A percentile compares a stretch with the other conserved stretches of the same genome.
Conservation (phyloP, 1,140 invertebrate genomes). For the Sipha flava region DNA sequence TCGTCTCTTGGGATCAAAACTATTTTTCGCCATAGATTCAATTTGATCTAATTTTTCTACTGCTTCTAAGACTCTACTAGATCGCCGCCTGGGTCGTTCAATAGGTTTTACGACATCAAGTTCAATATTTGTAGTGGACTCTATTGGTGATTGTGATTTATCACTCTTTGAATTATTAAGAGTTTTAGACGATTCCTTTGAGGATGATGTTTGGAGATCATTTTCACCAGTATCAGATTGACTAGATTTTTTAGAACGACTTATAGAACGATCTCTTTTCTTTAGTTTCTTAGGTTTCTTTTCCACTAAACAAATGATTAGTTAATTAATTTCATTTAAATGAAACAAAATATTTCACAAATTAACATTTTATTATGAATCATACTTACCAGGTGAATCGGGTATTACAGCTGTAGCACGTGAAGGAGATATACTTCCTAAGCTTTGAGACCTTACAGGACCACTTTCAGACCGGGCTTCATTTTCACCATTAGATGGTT, state of each 20-base stretch:
- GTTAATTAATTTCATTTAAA: neutral
- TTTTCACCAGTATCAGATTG: neutral
- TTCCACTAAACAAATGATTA: slow-evolving; percentile 1
- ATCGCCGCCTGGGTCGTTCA: neutral
- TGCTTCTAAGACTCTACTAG: slow-evolving; percentile 22
- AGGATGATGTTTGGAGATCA: neutral
- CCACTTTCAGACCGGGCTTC: slow-evolving; percentile 35
- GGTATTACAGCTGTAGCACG: slow-evolving; percentile 41
- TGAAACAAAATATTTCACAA: neutral
- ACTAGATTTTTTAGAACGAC: slow-evolving; percentile 28
- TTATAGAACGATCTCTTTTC: slow-evolving; percentile 28
- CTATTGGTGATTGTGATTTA: neutral
- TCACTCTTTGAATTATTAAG: slow-evolving; percentile 23
- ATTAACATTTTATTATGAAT: neutral
- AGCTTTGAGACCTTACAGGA: slow-evolving; percentile 56
- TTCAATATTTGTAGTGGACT: neutral
- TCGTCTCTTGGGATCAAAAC: slow-evolving; percentile 1
- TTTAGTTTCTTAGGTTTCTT: slow-evolving; percentile 21
- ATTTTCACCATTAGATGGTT: slow-evolving; percentile 39
- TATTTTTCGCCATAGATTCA: slow-evolving; percentile 17
- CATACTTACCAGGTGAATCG: slow-evolving; percentile 40
- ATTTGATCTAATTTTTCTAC: slow-evolving; percentile 28
- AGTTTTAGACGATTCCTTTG: slow-evolving; percentile 29
- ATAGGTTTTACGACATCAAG: neutral
- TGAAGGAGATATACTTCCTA: slow-evolving; percentile 49